These are phyloP conservation scores for Tricholaema leucomelas DNA, from an alignment of 2,113 vertebrate genomes.

Conservation along the genomic window DNA sequence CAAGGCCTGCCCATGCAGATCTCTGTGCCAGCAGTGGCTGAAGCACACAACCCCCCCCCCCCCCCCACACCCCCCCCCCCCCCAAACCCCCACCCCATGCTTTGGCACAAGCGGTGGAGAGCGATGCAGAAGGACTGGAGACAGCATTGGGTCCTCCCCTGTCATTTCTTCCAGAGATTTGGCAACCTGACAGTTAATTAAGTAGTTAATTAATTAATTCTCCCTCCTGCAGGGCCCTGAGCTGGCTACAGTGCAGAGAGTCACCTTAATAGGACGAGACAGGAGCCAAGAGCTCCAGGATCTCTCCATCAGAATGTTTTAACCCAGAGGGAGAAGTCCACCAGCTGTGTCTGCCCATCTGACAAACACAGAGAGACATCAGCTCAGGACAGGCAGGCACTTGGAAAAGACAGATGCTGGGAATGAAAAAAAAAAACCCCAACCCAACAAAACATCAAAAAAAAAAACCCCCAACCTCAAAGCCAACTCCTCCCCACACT, in stretches of 20 bases:
- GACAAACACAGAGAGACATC: background rate
- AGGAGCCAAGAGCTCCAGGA: background rate
- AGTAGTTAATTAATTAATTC: conserved; percentile 25
- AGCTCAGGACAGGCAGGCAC: background rate
- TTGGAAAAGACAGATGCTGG: background rate
- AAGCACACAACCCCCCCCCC: background rate
- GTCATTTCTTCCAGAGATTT: background rate
- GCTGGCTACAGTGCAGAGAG: background rate
- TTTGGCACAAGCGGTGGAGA: background rate
- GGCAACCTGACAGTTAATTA: conserved; percentile 25
- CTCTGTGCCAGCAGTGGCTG: background rate
- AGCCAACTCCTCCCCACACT: fast-evolving
- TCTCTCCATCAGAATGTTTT: background rate
- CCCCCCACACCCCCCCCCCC: background rate
- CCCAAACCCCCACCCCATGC: too few species aligned
- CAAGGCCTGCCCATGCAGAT: fast-evolving
- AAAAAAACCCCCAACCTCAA: background rate
- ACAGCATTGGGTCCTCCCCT: background rate
- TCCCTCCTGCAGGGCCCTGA: background rate
- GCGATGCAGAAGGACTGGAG: fast-evolving
- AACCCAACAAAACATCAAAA: too few species aligned
- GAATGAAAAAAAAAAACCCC: too few species aligned
- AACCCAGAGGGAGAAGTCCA: conserved; percentile 7
- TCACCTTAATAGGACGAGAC: background rate
- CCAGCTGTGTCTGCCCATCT: background rate